Percentiles rank a stretch among this genome's conserved stretches.
Evolutionary conservation across 2,888 invertebrate species (phyloP).

Genomic region (Andrena haemorrhoa): DNA sequence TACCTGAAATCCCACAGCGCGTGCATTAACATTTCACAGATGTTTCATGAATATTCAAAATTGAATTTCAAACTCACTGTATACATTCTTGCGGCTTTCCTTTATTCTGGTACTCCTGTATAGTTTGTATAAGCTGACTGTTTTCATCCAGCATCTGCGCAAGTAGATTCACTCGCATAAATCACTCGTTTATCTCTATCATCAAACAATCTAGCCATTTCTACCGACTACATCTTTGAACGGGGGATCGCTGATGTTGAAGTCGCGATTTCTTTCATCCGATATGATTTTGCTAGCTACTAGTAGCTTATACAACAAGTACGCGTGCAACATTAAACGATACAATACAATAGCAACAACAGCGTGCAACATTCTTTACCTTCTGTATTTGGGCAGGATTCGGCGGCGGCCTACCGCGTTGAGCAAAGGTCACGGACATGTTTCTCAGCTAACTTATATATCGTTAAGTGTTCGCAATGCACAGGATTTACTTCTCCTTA

Average conservation of each 20-base stretch:
- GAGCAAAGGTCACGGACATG: constrained; percentile 92
- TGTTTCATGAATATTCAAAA: background rate
- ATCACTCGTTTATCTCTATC: background rate
- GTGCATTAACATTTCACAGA: background rate
- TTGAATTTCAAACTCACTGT: constrained; percentile 87
- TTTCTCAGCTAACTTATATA: constrained; percentile 35
- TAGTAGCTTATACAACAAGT: background rate
- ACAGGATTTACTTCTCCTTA: background rate
- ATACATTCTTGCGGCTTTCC: constrained; percentile 97
- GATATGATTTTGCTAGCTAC: background rate
- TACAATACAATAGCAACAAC: background rate
- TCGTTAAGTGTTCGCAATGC: background rate
- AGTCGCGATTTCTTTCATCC: background rate
- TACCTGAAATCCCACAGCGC: constrained; percentile 85
- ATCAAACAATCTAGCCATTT: background rate
- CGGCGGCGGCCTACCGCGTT: constrained; percentile 90
- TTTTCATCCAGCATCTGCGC: constrained; percentile 97
- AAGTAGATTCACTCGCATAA: constrained; percentile 30
- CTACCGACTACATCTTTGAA: background rate
- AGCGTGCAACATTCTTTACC: constrained; percentile 76
- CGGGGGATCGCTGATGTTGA: background rate
- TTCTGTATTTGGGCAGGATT: constrained; percentile 95
- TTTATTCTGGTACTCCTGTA: constrained; percentile 98
- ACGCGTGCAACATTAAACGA: background rate
- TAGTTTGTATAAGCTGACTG: constrained; percentile 97